Base-by-base conservation (phyloP, 2,888 invertebrate genomes). In the Trimorus sp. region DNA sequence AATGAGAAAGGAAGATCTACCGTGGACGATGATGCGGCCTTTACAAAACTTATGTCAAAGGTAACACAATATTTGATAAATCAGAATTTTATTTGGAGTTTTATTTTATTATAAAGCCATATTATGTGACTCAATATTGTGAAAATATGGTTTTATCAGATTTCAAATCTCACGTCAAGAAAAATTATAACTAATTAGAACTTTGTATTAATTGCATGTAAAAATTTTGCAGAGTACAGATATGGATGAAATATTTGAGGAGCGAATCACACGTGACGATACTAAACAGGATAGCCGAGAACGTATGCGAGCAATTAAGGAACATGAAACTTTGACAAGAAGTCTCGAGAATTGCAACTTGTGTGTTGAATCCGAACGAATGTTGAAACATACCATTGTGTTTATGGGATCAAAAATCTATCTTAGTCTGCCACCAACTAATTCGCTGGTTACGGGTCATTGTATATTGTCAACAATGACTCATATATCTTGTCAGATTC, bases 321-420 rank as follows among this genome's bases (percentile, higher is more conserved):
- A 98, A 87, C 96, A 98, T 88, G 92, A 94, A 84, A 94, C 93
- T 83, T 93, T 95, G 84, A 93, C 94, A 48, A 94, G 94, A 84
- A 94, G 95, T 60, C 91, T 98, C 86, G 97, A 97, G 76, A 95
- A 94, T 79, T 99, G 99, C 92, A 92, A 93, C 68, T 94, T 94
- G 89, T 99, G 99, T 91, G 93, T 98, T 71, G 97, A 97, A 85
- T 96, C 96, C 9, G 93, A 93, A 48, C 94, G 94, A 82, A 95
- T 97, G 93, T 92, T 95, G 62, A 98, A 98, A 90, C 97, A 98
- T 91, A 93, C 98, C 42, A 94, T 98, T 87, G 94, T 98, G 36
- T 94, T 96, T 36, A 94, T 96, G 90, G 97, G 96, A 8, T 94
- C 93, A 26, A 96, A 96, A 89, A 95, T 96, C n/a, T 98, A 97